phyloP scores from a whole-genome alignment of 2,797 vertebrate genomes.

The Eremophila alpestris region DNA sequence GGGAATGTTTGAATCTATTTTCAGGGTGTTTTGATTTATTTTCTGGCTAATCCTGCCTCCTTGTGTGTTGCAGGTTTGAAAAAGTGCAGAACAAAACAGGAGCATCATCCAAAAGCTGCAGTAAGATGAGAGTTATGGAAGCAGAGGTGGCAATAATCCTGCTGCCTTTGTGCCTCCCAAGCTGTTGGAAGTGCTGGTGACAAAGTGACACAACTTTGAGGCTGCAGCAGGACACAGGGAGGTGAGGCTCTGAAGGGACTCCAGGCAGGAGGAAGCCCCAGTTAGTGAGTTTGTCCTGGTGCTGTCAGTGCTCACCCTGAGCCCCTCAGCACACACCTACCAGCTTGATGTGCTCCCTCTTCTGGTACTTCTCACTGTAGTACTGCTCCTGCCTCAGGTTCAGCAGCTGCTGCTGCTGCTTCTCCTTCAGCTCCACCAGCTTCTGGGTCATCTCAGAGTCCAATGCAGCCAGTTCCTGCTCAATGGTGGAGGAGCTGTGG shows the following conservation, averaged over 20 bases:
- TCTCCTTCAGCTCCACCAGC: constrained; percentile 89
- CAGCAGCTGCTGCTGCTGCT: constrained; percentile 93
- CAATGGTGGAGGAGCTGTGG: constrained; percentile 82
- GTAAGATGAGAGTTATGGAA: rapidly evolving
- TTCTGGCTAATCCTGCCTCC: not conserved
- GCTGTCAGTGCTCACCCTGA: not conserved
- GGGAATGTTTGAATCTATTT: not conserved
- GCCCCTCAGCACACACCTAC: constrained; percentile 53
- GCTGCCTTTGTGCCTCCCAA: not conserved
- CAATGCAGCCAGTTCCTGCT: constrained; percentile 88
- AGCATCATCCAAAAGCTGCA: not conserved
- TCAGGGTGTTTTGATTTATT: not conserved
- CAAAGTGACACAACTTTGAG: not conserved
- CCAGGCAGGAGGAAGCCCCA: not conserved
- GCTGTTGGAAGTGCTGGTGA: not conserved
- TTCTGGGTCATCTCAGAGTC: constrained; percentile 88
- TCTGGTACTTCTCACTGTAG: constrained; percentile 98
- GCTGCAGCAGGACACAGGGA: not conserved
- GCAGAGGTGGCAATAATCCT: not conserved
- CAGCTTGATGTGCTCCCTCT: constrained; percentile 94
- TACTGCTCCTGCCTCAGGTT: constrained; percentile 95
- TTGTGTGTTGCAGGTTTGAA: not conserved
- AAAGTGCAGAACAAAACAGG: not conserved
- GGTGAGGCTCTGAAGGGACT: not conserved
- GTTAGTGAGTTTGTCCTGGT: too few species aligned